phyloP scores from a whole-genome alignment of 2,797 vertebrate species.

The Hylomyscus alleni region DNA sequence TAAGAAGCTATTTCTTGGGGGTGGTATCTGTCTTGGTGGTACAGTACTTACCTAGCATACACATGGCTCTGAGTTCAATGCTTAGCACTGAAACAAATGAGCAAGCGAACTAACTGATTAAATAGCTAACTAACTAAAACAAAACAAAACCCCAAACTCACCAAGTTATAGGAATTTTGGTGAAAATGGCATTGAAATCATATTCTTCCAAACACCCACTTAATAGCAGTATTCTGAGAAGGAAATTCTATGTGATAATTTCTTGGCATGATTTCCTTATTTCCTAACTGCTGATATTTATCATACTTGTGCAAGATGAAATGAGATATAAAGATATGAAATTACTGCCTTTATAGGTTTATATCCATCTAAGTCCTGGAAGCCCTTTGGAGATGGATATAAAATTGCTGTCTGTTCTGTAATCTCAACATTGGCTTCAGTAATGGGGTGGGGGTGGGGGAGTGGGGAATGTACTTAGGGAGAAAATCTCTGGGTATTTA shows the following conservation, averaged over 20 bases:
- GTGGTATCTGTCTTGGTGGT: too few species aligned
- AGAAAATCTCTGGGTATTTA: slow-evolving; percentile 64
- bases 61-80: not conserved
- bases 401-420: slow-evolving; percentile 54
- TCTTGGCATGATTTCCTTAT: slow-evolving; percentile 32
- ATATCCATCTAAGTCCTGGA: not conserved
- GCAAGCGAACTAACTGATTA: not conserved
- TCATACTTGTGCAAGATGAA: not conserved
- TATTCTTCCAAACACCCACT: slow-evolving; percentile 30
- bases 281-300: not conserved
- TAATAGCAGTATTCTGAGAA: not conserved
- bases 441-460: slow-evolving; percentile 19
- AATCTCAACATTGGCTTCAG: not conserved
- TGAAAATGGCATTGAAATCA: slow-evolving; percentile 30
- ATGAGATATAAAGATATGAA: slow-evolving; percentile 53
- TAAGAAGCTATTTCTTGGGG: slow-evolving; percentile 2
- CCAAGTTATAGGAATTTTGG: not conserved
- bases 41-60: too few species aligned
- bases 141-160: not conserved
- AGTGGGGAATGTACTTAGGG: not conserved
- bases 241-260: slow-evolving; percentile 21
- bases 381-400: not conserved
- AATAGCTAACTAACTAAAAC: not conserved
- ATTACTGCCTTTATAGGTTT: slow-evolving; percentile 26
- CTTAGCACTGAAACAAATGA: not conserved